These are phyloP conservation scores for Sminthopsis crassicaudata DNA, from an alignment of 2,113 vertebrate species.

Conservation along the genomic window DNA sequence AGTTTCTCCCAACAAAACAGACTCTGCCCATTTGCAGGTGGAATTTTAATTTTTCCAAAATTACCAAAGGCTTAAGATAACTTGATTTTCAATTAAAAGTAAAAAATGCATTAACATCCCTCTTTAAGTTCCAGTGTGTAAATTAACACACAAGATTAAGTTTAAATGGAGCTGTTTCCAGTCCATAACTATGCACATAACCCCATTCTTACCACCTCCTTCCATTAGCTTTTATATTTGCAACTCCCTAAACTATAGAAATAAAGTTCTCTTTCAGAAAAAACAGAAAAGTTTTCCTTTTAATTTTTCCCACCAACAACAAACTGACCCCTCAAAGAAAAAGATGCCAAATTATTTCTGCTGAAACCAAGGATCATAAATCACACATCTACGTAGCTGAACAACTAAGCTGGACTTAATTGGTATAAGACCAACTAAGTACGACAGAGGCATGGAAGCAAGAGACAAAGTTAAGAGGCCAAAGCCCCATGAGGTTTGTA, in stretches of 20 bases:
- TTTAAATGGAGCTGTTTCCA: neutral
- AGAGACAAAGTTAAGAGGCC: neutral
- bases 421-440: neutral
- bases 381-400: neutral
- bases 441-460: neutral
- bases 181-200: neutral
- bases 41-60: slow-evolving; percentile 3
- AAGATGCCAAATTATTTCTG: neutral
- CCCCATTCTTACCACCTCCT: neutral
- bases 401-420: neutral
- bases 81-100: neutral
- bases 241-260: neutral
- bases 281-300: neutral
- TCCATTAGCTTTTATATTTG: neutral
- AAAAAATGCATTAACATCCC: neutral
- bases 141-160: neutral
- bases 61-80: neutral
- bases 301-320: neutral
- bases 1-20: neutral
- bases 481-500: neutral
- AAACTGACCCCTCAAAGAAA: neutral
- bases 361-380: neutral
- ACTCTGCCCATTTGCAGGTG: neutral
- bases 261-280: neutral
- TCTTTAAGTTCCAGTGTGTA: neutral